Evolutionary conservation across 2,888 invertebrate species (phyloP).

Genomic region (Drosophila lacicola): DNA sequence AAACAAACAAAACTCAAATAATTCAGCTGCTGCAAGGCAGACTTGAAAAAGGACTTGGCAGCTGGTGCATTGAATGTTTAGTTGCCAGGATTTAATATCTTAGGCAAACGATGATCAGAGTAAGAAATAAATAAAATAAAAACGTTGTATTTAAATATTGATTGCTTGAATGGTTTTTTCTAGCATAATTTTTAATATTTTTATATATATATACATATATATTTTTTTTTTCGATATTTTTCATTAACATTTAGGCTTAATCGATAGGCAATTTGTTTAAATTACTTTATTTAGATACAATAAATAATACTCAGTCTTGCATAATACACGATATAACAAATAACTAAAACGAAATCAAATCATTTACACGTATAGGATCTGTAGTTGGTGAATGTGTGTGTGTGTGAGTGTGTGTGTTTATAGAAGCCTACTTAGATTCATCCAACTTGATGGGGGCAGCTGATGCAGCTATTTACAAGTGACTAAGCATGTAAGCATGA

Average conservation of each 20-base stretch:
- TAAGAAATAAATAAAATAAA: slow-evolving; percentile 11
- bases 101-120: too few relatives aligned
- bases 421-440: slow-evolving; percentile 27
- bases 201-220: slow-evolving; percentile 1
- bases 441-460: slow-evolving; percentile 42
- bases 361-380: slow-evolving; percentile 29
- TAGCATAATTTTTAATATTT: slow-evolving; percentile 32
- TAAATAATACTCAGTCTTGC: slow-evolving; percentile 79
- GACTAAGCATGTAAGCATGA: slow-evolving; percentile 64
- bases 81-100: too few relatives aligned
- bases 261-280: slow-evolving; percentile 63
- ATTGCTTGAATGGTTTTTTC: slow-evolving; percentile 27
- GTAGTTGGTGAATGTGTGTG: slow-evolving; percentile 8
- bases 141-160: slow-evolving; percentile 13
- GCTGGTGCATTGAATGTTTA: not conserved
- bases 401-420: slow-evolving; percentile 25
- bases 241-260: slow-evolving; percentile 66
- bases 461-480: slow-evolving; percentile 64
- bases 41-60: not conserved
- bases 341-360: slow-evolving; percentile 59
- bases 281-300: slow-evolving; percentile 60
- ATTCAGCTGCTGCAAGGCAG: not conserved
- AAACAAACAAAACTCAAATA: slow-evolving; percentile 5
- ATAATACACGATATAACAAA: slow-evolving; percentile 75
- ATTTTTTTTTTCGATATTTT: slow-evolving; percentile 30